Evolutionary conservation across 2,797 vertebrate species (phyloP).

Genomic region (Betta splendens): DNA sequence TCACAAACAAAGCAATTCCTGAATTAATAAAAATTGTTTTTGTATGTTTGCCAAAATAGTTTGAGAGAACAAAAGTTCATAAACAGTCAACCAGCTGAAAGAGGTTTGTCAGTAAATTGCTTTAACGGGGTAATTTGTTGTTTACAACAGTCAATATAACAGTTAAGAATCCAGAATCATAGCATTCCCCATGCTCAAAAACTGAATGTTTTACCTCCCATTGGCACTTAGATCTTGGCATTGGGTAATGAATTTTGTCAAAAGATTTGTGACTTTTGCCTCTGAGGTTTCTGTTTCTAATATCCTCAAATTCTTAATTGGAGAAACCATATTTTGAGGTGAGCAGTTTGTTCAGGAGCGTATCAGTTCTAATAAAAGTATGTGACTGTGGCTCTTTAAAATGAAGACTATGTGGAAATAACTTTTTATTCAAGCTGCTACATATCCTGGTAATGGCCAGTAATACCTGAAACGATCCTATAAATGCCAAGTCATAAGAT

Average conservation of each 20-base stretch:
- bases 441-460: no score
- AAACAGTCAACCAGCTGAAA: slow-evolving; percentile 20
- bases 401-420: no score
- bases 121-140: background rate
- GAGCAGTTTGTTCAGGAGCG: no score
- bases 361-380: no score
- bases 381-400: no score
- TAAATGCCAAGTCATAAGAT: no score
- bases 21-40: slow-evolving; percentile 30
- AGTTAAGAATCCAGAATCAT: slow-evolving; percentile 52
- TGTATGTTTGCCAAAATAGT: slow-evolving; percentile 24
- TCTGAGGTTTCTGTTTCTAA: background rate
- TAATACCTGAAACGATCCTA: no score
- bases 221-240: no score
- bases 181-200: slow-evolving; percentile 34
- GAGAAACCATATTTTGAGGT: no score
- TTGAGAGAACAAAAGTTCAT: no score
- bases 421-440: no score
- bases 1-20: slow-evolving; percentile 30
- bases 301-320: background rate
- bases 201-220: slow-evolving; percentile 34
- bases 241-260: background rate
- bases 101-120: no score
- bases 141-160: slow-evolving; percentile 12
- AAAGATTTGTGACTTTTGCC: background rate